Base-by-base conservation (phyloP, 2,888 invertebrate genomes). In the Eupeodes luniger region DNA sequence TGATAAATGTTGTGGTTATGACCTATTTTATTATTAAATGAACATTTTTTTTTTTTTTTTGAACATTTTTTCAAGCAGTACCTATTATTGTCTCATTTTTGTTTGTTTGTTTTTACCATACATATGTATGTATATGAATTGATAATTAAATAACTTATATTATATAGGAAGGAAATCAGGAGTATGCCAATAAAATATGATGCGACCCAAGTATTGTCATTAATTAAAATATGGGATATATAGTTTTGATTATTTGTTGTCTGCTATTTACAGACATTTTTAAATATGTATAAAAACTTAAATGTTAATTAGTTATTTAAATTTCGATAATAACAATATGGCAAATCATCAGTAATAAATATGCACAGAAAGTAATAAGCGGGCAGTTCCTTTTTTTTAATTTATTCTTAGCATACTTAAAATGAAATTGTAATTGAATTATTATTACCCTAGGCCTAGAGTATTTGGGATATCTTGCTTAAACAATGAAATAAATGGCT, bases 1-100 rank as follows among this genome's bases (percentile, higher is more conserved):
- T 82, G 70, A 82, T 77, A 49, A 57, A 82, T 76, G 67, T 70
- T 55, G 70, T 47, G 59, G 44, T 59, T 59, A 47, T 72, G 34
- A 53, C 16, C 12, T 53, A 19, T 59, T 53, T 72, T 34, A 27
- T 72, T 72, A 27, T 72, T 69, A 40, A 69, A 69, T 55, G 36
- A 4, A 55, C 36, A 69, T 64, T 12, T 16, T 27, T 64, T 47
- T 19, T 44, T 12, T 57, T 11, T 27, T 4, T 11, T 4, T 12
- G n/a, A 19, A 19, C 1, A 19, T 19, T 19, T 19, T 27, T 27
- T 27, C 27, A 27, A 7, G 12, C 12, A 55, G 12, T 3, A 27
- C 27, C 27, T 27, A 57, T 44, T 16, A 1, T 12, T 64, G 44
- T 12, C 57, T 4, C 12, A 59, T 59, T 59, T 27, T 59, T 7